A percentile compares a stretch with the other conserved stretches of the same genome.
Evolutionary conservation across 2,888 invertebrate genomes (phyloP).

Genomic region (Dromius quadrimaculatus): DNA sequence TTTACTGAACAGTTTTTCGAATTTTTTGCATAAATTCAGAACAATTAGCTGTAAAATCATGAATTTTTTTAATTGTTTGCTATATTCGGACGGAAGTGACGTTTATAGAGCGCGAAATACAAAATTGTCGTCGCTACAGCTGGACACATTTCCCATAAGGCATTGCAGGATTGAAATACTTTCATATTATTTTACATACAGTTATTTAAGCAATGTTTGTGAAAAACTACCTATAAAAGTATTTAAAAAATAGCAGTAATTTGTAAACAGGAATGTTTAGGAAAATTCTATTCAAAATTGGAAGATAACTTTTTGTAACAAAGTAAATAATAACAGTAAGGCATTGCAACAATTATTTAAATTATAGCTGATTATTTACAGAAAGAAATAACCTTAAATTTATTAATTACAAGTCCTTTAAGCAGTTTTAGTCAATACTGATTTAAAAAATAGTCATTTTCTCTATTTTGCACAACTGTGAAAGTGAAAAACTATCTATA

Average conservation of each 20-base stretch:
- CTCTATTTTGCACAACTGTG: constrained; percentile 17
- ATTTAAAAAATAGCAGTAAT: constrained; percentile 34
- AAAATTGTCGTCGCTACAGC: no score
- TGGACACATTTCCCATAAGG: no score
- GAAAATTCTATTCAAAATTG: constrained; percentile 37
- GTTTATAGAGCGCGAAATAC: no score
- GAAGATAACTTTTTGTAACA: constrained; percentile 25
- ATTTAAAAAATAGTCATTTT: constrained; percentile 34
- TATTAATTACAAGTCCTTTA: constrained; percentile 5
- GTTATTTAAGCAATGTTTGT: constrained; percentile 28
- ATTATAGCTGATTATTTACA: constrained; percentile 34
- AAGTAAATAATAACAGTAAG: constrained; percentile 23
- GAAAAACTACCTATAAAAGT: constrained; percentile 46
- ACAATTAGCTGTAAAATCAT: no score
- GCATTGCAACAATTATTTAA: constrained; percentile 23
- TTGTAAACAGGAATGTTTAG: constrained; percentile 35
- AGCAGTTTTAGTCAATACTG: constrained; percentile 29
- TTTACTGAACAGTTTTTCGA: no score
- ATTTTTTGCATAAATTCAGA: no score
- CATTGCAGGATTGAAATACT: no score
- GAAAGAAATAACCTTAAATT: constrained; percentile 15
- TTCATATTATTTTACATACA: background rate
- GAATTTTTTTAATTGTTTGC: no score
- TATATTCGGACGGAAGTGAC: no score
- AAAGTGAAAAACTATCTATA: no score